A percentile compares a stretch with the other conserved stretches of the same genome.
Evolutionary conservation across 2,113 vertebrate species (phyloP).

Genomic region (Oncorhynchus clarkii): DNA sequence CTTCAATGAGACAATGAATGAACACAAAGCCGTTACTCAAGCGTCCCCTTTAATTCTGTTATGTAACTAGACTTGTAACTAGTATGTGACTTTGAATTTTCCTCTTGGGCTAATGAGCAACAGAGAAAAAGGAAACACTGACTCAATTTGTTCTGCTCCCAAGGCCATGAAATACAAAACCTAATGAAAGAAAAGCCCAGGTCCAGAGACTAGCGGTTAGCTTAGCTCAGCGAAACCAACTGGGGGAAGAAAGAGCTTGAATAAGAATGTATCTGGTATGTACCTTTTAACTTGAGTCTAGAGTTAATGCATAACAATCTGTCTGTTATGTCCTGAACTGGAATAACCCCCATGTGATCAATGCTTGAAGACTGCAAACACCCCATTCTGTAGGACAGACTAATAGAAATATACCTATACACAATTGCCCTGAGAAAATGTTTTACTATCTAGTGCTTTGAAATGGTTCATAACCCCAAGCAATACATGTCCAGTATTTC

Average conservation of each 20-base stretch:
- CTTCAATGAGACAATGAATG: slow-evolving; percentile 39
- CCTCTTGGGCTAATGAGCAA: slow-evolving; percentile 56
- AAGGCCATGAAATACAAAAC: slow-evolving; percentile 61
- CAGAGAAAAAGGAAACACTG: slow-evolving; percentile 55
- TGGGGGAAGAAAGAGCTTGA: too few relatives aligned
- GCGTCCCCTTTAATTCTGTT: slow-evolving; percentile 30
- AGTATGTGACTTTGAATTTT: slow-evolving; percentile 56
- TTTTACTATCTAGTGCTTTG: background rate
- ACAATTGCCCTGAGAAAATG: background rate
- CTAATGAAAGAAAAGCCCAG: slow-evolving; percentile 56
- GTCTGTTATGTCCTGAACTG: too few relatives aligned
- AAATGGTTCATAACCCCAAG: background rate
- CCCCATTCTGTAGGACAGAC: background rate
- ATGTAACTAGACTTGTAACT: slow-evolving; percentile 39
- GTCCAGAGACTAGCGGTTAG: slow-evolving; percentile 46
- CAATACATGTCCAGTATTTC: background rate
- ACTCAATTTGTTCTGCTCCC: slow-evolving; percentile 65
- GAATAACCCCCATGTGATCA: too few relatives aligned
- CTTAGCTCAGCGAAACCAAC: slow-evolving; percentile 29
- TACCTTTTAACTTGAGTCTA: slow-evolving; percentile 17
- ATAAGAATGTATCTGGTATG: too few relatives aligned
- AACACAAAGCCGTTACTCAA: slow-evolving; percentile 1
- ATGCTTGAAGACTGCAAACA: too few relatives aligned
- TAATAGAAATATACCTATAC: background rate
- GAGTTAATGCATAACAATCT: background rate